phyloP scores from a whole-genome alignment of 1,140 invertebrate genomes.

The Metopolophium dirhodum region DNA sequence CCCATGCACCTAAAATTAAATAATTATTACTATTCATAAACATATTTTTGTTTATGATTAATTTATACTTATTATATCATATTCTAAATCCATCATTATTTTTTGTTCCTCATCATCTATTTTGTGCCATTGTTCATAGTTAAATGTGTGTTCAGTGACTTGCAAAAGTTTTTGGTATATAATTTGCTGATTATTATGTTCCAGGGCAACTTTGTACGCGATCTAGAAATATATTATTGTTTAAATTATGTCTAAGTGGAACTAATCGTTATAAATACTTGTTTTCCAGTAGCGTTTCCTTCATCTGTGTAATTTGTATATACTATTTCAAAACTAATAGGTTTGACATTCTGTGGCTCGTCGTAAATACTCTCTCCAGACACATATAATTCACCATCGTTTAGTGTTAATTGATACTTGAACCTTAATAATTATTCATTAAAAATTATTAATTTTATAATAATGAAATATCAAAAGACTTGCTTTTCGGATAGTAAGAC shows the following conservation, averaged over 20 bases:
- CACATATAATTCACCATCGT: background rate
- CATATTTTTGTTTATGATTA: background rate
- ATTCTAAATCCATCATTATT: background rate
- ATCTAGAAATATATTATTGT: background rate
- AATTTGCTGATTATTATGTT: background rate
- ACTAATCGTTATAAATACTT: background rate
- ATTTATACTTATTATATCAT: background rate
- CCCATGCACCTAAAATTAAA: background rate
- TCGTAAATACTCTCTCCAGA: conserved; percentile 25
- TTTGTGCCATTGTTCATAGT: conserved; percentile 2
- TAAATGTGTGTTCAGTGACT: background rate
- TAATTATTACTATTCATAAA: background rate
- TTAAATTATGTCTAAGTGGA: background rate
- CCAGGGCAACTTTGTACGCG: background rate
- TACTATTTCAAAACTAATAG: background rate
- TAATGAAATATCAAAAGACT: background rate
- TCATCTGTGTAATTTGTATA: conserved; percentile 18
- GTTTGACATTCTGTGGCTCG: background rate
- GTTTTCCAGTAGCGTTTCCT: background rate
- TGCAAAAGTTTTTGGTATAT: background rate
- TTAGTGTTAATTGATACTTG: conserved; percentile 8
- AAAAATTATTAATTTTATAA: background rate
- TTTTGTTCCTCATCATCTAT: conserved; percentile 17
- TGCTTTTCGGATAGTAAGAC: conserved; percentile 19
- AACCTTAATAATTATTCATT: background rate